These are phyloP conservation scores for Panthera tigris DNA, from an alignment of 2,113 vertebrate genomes.

Conservation along the genomic window DNA sequence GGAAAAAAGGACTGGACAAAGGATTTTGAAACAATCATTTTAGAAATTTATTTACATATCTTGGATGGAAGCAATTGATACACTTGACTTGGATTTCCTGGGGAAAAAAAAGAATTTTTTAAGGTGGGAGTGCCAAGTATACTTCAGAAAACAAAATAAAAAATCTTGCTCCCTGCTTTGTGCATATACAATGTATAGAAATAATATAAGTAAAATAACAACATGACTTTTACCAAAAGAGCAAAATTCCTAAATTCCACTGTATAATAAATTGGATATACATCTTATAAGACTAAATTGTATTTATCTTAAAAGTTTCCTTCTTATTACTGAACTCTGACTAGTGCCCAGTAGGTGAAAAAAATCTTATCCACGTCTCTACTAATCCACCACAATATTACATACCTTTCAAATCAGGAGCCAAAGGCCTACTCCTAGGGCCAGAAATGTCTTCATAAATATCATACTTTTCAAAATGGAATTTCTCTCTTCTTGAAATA, in stretches of 20 bases:
- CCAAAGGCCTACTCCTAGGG: slow-evolving; percentile 38
- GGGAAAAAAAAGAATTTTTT: slow-evolving; percentile 41
- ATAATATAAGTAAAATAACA: not conserved
- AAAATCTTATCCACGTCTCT: not conserved
- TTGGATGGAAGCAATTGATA: slow-evolving; percentile 71
- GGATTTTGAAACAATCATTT: slow-evolving; percentile 56
- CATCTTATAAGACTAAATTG: slow-evolving; percentile 33
- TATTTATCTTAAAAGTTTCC: not conserved
- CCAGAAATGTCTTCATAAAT: slow-evolving; percentile 52
- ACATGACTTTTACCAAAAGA: not conserved
- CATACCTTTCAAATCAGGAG: slow-evolving; percentile 64
- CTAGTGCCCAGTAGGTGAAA: not conserved
- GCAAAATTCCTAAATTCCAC: not conserved
- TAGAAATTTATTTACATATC: slow-evolving; percentile 80
- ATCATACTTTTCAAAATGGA: slow-evolving; percentile 47
- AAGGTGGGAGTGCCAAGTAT: not conserved
- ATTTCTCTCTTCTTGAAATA: slow-evolving; percentile 51
- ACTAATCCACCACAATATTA: not conserved
- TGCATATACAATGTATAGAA: not conserved
- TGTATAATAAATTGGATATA: not conserved
- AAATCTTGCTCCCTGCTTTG: not conserved
- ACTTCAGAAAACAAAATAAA: not conserved
- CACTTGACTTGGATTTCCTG: slow-evolving; percentile 74
- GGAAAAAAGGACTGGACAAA: slow-evolving; percentile 28
- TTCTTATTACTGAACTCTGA: not conserved